phyloP scores from a whole-genome alignment of 2,113 vertebrate genomes.

The Sapayoa aenigma region DNA sequence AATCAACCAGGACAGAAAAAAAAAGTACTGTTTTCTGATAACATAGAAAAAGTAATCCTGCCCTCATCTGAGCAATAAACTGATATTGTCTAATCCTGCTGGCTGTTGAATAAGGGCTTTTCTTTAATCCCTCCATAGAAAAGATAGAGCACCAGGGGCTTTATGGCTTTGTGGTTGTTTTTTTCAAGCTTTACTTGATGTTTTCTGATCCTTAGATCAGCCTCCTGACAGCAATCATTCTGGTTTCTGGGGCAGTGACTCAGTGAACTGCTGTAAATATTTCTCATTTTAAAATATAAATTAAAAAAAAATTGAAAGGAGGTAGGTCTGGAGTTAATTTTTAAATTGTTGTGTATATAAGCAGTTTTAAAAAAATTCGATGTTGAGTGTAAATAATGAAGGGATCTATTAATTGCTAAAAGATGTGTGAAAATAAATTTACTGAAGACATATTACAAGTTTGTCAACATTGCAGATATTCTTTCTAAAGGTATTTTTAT shows the following conservation, averaged over 20 bases:
- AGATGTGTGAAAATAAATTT: neutral
- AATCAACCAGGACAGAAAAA: neutral
- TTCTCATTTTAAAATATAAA: neutral
- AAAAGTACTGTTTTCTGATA: neutral
- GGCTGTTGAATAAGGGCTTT: neutral
- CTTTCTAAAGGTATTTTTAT: neutral
- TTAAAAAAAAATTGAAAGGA: neutral
- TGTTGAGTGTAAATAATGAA: neutral
- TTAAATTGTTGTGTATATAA: neutral
- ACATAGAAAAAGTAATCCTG: neutral
- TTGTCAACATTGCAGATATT: neutral
- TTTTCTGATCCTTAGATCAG: neutral
- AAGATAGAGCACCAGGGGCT: neutral
- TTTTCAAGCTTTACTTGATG: neutral
- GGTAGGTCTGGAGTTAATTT: neutral
- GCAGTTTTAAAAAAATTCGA: neutral
- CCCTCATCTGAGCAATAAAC: neutral
- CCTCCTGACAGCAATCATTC: neutral
- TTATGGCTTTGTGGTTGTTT: neutral
- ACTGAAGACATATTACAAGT: neutral
- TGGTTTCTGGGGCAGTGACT: neutral
- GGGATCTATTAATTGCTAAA: neutral
- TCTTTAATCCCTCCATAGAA: neutral
- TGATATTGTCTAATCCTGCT: neutral
- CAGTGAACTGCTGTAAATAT: neutral